phyloP scores from a whole-genome alignment of 2,888 invertebrate species.

The Acheta domesticus region DNA sequence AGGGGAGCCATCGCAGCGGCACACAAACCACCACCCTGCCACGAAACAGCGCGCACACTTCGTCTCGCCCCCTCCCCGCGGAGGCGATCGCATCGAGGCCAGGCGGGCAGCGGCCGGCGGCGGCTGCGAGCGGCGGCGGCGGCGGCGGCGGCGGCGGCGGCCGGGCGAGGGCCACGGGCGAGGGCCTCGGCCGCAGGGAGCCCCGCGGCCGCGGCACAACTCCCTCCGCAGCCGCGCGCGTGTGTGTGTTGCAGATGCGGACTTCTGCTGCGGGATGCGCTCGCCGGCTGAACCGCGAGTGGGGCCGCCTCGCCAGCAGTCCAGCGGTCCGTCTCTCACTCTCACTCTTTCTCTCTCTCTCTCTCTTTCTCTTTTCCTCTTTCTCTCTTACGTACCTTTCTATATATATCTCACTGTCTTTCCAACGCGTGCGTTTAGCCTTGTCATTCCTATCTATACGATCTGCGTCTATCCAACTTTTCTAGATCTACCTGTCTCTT shows the following conservation, averaged over 20 bases:
- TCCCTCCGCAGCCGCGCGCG: background rate
- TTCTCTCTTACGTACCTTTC: background rate
- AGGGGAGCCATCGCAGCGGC: too few relatives aligned
- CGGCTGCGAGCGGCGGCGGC: too few relatives aligned
- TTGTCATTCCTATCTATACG: too few relatives aligned
- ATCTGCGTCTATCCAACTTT: background rate
- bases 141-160: too few relatives aligned
- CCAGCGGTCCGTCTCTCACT: slow-evolving; percentile 34
- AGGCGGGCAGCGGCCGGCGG: too few relatives aligned
- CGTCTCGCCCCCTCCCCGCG: too few relatives aligned
- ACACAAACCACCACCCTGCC: too few relatives aligned
- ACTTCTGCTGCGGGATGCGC: slow-evolving; percentile 82
- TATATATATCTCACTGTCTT: background rate
- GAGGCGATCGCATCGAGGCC: too few relatives aligned
- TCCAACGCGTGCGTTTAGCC: background rate
- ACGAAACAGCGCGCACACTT: too few relatives aligned
- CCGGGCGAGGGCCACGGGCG: too few relatives aligned
- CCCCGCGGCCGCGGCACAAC: background rate
- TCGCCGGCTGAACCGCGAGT: slow-evolving; percentile 54
- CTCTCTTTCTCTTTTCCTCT: slow-evolving; percentile 23
- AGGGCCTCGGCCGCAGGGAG: too few relatives aligned
- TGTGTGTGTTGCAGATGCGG: slow-evolving; percentile 73
- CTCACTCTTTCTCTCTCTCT: slow-evolving; percentile 22
- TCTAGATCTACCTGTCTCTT: background rate
- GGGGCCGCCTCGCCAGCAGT: slow-evolving; percentile 29